Evolutionary conservation across 2,888 invertebrate genomes (phyloP).

Genomic region (Eurytoma californica): DNA sequence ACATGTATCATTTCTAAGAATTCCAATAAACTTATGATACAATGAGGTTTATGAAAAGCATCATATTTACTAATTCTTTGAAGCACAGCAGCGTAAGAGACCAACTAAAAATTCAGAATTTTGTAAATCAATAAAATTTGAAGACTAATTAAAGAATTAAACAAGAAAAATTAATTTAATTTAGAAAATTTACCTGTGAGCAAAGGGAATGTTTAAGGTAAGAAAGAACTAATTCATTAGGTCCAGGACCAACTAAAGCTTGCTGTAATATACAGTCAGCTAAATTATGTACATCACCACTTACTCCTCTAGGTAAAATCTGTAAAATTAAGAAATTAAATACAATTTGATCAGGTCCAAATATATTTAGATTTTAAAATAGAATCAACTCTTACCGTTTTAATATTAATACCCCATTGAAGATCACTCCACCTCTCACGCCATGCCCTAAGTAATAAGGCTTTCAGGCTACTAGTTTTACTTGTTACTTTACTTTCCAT

Average conservation of each 20-base stretch:
- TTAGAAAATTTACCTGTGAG: slow-evolving; percentile 80
- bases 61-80: slow-evolving; percentile 93
- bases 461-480: slow-evolving; percentile 88
- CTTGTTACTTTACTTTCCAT: slow-evolving; percentile 90
- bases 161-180: neutral
- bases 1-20: slow-evolving; percentile 85
- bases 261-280: slow-evolving; percentile 96
- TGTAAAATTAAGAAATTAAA: slow-evolving; percentile 61
- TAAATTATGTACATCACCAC: slow-evolving; percentile 94
- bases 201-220: slow-evolving; percentile 94
- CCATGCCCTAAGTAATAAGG: slow-evolving; percentile 91
- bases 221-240: slow-evolving; percentile 92
- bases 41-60: slow-evolving; percentile 90
- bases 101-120: slow-evolving; percentile 77
- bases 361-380: neutral
- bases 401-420: slow-evolving; percentile 97
- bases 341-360: neutral
- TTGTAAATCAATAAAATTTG: neutral
- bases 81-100: slow-evolving; percentile 92
- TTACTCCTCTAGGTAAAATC: slow-evolving; percentile 90
- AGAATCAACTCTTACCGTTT: slow-evolving; percentile 80
- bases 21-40: slow-evolving; percentile 89
- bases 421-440: slow-evolving; percentile 96
- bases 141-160: neutral
- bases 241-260: slow-evolving; percentile 94